These are phyloP conservation scores for Asteroscopus sphinx DNA, from an alignment of 2,888 invertebrate species.

Conservation along the genomic window DNA sequence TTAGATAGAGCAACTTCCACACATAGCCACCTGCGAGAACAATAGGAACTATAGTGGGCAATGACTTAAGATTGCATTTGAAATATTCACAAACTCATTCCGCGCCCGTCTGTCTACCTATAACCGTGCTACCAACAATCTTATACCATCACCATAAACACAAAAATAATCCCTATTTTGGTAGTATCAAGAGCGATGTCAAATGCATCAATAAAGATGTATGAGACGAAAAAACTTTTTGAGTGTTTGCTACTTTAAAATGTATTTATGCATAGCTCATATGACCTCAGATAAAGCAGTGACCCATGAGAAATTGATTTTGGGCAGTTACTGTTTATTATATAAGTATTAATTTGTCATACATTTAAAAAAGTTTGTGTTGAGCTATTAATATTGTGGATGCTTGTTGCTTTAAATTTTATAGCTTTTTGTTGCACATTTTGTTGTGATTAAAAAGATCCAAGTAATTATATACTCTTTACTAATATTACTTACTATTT, in stretches of 20 bases:
- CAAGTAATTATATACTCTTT: too few relatives aligned
- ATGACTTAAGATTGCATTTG: conserved; percentile 85
- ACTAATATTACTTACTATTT: too few relatives aligned
- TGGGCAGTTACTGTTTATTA: conserved; percentile 55
- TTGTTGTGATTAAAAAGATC: conserved; percentile 11
- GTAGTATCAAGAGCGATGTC: conserved; percentile 19
- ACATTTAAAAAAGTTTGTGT: conserved; percentile 52
- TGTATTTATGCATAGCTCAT: conserved; percentile 79
- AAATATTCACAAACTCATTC: conserved; percentile 88
- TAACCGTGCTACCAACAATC: conserved; percentile 69
- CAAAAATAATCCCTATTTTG: conserved; percentile 55
- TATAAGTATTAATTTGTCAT: conserved; percentile 66
- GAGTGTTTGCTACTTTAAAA: conserved; percentile 70
- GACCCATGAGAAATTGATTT: conserved; percentile 80
- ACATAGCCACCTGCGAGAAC: conserved; percentile 68
- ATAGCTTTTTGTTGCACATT: conserved; percentile 16
- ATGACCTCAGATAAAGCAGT: conserved; percentile 71
- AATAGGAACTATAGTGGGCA: conserved; percentile 84
- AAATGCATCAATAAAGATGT: conserved; percentile 40
- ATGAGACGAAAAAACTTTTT: conserved; percentile 60
- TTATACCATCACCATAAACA: conserved; percentile 24
- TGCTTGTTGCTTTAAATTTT: conserved; percentile 15
- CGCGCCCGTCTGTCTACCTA: conserved; percentile 83
- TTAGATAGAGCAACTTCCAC: conserved; percentile 72
- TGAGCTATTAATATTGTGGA: conserved; percentile 40